A percentile compares a stretch with the other conserved stretches of the same genome.
These are phyloP conservation scores for Coenonympha arcania DNA, from an alignment of 2,888 invertebrate genomes.

Conservation along the genomic window DNA sequence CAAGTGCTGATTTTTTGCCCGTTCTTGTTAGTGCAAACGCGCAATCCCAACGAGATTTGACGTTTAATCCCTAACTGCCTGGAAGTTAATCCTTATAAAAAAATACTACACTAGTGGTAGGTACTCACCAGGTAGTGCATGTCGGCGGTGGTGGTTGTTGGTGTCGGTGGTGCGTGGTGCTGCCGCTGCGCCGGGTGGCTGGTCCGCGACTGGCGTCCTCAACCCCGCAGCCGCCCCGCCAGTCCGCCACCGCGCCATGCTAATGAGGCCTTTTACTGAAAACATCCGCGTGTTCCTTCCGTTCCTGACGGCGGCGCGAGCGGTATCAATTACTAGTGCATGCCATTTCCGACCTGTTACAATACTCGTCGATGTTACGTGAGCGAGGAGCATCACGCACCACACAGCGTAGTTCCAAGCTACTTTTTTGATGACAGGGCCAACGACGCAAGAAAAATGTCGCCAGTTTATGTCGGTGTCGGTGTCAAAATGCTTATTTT, in stretches of 20 bases:
- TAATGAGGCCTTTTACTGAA: background rate
- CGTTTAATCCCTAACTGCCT: background rate
- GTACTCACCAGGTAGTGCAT: slow-evolving; percentile 26
- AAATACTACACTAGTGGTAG: background rate
- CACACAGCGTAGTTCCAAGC: background rate
- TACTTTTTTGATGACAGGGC: background rate
- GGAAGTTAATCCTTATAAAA: background rate
- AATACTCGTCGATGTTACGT: background rate
- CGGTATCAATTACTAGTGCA: background rate
- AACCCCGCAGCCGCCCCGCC: slow-evolving; percentile 1
- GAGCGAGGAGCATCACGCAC: background rate
- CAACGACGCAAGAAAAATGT: too few relatives aligned
- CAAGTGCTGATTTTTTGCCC: too few relatives aligned
- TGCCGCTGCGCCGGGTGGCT: slow-evolving; percentile 1
- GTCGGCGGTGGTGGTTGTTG: too few relatives aligned
- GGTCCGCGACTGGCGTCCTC: background rate
- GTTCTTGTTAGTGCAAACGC: too few relatives aligned
- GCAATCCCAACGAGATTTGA: too few relatives aligned
- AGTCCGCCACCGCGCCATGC: background rate
- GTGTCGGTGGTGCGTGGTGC: slow-evolving; percentile 3
- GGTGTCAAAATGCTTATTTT: too few relatives aligned
- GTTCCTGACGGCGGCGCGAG: slow-evolving; percentile 8
- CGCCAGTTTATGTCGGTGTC: too few relatives aligned
- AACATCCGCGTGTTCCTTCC: background rate
- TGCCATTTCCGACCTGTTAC: slow-evolving; percentile 1